Evolutionary conservation across 2,888 invertebrate genomes (phyloP), one percentile per base, ranked within the genome.

Genomic region (Serrognathus titanus): DNA sequence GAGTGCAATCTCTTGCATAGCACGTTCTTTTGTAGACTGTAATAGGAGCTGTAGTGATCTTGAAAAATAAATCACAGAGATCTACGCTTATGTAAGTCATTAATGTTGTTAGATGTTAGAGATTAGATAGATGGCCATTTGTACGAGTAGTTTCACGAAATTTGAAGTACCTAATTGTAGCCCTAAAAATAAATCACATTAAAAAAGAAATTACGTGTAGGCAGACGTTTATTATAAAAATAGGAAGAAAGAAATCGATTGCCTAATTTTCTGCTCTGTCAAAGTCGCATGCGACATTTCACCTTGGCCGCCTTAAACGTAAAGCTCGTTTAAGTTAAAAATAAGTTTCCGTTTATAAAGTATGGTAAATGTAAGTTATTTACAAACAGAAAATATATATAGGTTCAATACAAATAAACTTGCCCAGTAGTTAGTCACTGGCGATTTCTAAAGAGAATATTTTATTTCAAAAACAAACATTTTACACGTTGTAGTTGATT

Each of bases 41-140:
- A 11, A 43, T 43, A 11, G 24, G 20, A 43, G 12, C 20, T 9
- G 10, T 43, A 43, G 43, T 43, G 9, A 43, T 11, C 20, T 43
- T 43, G 16, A 43, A 43, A 16, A 13, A 43, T 20, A 31, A 24
- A 20, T 51, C 51, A 51, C 41, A 41, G 51, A 52, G 48, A 58
- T 53, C 56, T 47, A 45, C 53, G 59, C 59, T 53, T 59, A 53
- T 57, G 59, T 59, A 57, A 59, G 59, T 59, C 57, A 49, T 59
- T 45, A 53, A 52, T 59, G 59, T 57, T 53, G 20, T 53, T 48
- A 43, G 48, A 38, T 43, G 50, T 50, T 54, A 48, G 41, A 31
- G 16, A 13, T 45, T 45, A 24, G 45, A 45, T 6, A 24, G 16
- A 48, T 13, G 35, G 13, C 1, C 20, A 13, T 20, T 13, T 16